Evolutionary conservation across 2,888 invertebrate species (phyloP), one percentile per base, ranked within the genome.

Genomic region (Cecidostiba fungosa): DNA sequence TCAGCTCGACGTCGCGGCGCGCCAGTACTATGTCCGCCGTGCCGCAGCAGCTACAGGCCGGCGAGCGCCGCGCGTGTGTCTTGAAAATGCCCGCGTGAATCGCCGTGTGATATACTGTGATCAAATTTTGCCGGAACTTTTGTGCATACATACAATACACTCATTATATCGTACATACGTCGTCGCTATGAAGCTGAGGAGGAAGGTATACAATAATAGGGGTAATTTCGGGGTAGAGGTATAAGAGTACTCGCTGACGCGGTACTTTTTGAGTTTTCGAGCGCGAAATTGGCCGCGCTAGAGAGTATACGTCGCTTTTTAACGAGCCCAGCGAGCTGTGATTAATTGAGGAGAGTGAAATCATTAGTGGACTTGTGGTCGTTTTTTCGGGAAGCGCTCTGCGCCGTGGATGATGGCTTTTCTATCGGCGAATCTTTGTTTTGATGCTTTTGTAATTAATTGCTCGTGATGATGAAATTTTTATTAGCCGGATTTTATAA

Each of bases 1-100:
- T 2, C 50, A n/a, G 19, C 16, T 39, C 26, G 26, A 54, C 16
- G 54, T 36, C 39, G 50, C 32, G 43, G 23, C 69, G 62, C 54
- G 70, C 70, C 86, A 83, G 86, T 86, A 72, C 72, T 83, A 50
- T 79, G 70, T 80, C 62, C 81, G 76, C 62, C 72, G 23, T n/a
- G 54, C n/a, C 23, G 54, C 54, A 59, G 54, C 54, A 59, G 54
- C 23, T 59, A n/a, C n/a, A 23, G 19, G 54, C 54, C 23, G n/a
- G 54, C 19, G 23, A 59, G n/a, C n/a, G 50, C 50, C 16, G 19
- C 50, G 50, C 19, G 43, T 12, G 43, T 43, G 10, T 43, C 43
- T 43, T 43, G 43, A 43, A 43, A 43, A 43, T 43, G 43, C 43
- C 43, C 12, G 43, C 12, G 12, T 62, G 62, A 62, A 23, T 3